These are phyloP conservation scores for Neoscelio sp. DNA, from an alignment of 2,888 invertebrate species.

Conservation along the genomic window DNA sequence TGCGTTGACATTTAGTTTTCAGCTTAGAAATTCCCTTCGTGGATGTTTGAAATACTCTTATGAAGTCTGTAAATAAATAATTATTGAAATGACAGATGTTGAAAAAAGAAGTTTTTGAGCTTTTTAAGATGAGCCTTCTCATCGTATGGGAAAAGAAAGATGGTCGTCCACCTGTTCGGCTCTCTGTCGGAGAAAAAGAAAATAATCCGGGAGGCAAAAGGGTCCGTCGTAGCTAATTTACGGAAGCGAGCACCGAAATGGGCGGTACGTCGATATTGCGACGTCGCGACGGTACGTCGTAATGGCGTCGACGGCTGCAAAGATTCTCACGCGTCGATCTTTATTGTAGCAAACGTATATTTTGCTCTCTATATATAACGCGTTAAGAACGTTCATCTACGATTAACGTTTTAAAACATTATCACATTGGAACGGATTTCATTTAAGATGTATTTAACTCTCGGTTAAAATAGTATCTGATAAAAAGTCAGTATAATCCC, in stretches of 20 bases:
- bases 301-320: conserved; percentile 81
- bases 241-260: conserved; percentile 69
- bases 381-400: conserved; percentile 16
- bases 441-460: background rate
- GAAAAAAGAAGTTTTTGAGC: conserved; percentile 3
- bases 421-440: background rate
- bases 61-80: too few species aligned
- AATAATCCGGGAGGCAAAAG: conserved; percentile 57
- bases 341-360: conserved; percentile 32
- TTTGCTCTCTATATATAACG: conserved; percentile 17
- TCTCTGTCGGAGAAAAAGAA: conserved; percentile 36
- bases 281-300: conserved; percentile 79
- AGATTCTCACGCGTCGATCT: conserved; percentile 76
- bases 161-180: conserved; percentile 72
- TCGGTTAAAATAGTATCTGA: too few species aligned
- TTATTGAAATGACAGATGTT: background rate
- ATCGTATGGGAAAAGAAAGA: conserved; percentile 74
- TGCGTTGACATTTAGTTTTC: too few species aligned
- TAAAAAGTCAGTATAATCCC: too few species aligned
- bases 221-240: conserved; percentile 57
- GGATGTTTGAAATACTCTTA: too few species aligned
- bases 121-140: conserved; percentile 53
- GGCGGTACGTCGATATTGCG: conserved; percentile 81
- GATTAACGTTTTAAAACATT: background rate
- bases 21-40: too few species aligned